These are phyloP conservation scores for Neosalanx taihuensis DNA, from an alignment of 2,797 vertebrate species.

Conservation along the genomic window DNA sequence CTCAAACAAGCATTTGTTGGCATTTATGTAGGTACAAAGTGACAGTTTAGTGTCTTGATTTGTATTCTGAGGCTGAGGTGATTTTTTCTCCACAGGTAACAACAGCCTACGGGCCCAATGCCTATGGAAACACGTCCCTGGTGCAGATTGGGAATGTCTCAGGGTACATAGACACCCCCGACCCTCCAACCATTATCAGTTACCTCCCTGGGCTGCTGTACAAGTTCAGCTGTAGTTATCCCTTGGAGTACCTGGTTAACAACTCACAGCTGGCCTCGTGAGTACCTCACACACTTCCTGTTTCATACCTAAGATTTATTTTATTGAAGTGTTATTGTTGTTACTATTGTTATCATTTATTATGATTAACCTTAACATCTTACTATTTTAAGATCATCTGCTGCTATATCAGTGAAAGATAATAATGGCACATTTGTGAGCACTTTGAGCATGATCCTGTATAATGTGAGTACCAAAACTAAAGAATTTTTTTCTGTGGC, in stretches of 20 bases:
- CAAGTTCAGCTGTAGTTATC: slow-evolving; percentile 98
- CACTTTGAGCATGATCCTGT: slow-evolving; percentile 93
- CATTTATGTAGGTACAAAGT: not conserved
- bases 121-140: slow-evolving; percentile 89
- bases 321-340: slow-evolving; percentile 3
- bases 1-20: not conserved
- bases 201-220: slow-evolving; percentile 95
- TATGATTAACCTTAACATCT: not conserved
- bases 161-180: slow-evolving; percentile 95
- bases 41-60: slow-evolving; percentile 9
- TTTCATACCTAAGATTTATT: slow-evolving; percentile 23
- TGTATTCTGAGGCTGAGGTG: slow-evolving; percentile 11
- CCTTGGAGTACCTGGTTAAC: slow-evolving; percentile 97
- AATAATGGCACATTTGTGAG: slow-evolving; percentile 97
- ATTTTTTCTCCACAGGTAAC: slow-evolving; percentile 79
- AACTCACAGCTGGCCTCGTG: slow-evolving; percentile 97
- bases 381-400: slow-evolving; percentile 84
- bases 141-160: slow-evolving; percentile 96
- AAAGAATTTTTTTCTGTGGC: not conserved
- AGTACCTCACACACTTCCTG: slow-evolving; percentile 59
- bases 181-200: slow-evolving; percentile 94
- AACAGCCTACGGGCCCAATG: slow-evolving; percentile 83
- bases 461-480: slow-evolving; percentile 85
- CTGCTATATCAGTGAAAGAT: slow-evolving; percentile 93
- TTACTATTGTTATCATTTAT: not conserved